Percentiles rank a stretch among this genome's conserved stretches.
Conservation (phyloP, 2,113 vertebrate species). For the Hydropotes inermis region DNA sequence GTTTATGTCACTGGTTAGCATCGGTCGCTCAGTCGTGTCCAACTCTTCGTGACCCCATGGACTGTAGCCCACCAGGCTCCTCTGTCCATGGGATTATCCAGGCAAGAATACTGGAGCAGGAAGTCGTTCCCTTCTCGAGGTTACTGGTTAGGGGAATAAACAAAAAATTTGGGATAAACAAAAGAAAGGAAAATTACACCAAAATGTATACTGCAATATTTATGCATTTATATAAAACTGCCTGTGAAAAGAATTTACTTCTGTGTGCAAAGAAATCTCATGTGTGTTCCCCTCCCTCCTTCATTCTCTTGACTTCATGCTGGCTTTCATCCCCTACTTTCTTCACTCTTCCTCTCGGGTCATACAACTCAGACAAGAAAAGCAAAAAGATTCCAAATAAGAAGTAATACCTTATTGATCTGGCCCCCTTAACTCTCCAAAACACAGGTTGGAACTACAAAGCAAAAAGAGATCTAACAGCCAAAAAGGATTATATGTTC, state of each 20-base stretch:
- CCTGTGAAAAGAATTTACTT: not conserved
- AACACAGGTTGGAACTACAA: not conserved
- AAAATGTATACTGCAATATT: accelerated
- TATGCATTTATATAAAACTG: not conserved
- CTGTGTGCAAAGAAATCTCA: accelerated
- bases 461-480: not conserved
- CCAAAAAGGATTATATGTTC: not conserved
- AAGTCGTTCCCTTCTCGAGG: not conserved
- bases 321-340: not conserved
- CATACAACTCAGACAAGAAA: not conserved
- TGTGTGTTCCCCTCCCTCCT: accelerated
- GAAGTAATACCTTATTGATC: not conserved
- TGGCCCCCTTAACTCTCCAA: not conserved
- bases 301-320: accelerated
- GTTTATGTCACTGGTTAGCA: accelerated
- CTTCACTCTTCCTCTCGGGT: not conserved
- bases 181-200: not conserved
- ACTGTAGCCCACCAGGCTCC: not conserved
- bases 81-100: not conserved
- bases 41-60: not conserved
- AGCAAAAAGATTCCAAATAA: not conserved
- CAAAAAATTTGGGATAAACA: not conserved
- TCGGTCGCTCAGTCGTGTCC: not conserved
- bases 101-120: not conserved
- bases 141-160: not conserved